phyloP scores from a whole-genome alignment of 1,140 invertebrate genomes.

The Drosophila neocordata region DNA sequence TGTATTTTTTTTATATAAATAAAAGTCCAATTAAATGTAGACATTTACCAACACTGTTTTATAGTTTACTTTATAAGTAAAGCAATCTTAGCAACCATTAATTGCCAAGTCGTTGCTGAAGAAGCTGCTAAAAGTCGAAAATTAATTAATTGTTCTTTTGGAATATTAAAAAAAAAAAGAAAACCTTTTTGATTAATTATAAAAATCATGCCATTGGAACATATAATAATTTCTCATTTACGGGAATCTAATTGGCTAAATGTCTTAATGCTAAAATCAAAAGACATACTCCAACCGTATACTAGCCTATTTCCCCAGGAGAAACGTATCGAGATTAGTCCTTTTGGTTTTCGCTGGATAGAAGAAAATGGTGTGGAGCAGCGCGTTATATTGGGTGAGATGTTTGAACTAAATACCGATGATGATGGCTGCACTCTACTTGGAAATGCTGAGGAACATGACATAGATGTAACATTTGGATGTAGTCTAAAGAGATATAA shows the following conservation, averaged over 20 bases:
- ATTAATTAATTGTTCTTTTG: neutral
- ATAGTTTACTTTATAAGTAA: too few species aligned
- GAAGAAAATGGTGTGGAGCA: conserved; percentile 38
- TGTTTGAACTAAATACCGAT: conserved; percentile 27
- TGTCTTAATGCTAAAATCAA: conserved; percentile 47
- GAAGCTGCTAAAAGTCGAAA: neutral
- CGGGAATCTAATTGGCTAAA: conserved; percentile 26
- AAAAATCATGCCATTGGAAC: conserved; percentile 44
- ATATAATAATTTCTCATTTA: conserved; percentile 32
- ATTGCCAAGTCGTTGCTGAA: neutral
- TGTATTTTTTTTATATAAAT: too few species aligned
- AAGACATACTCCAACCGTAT: conserved; percentile 10
- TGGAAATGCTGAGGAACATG: neutral
- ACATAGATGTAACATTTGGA: conserved; percentile 22
- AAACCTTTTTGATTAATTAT: neutral
- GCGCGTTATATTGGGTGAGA: conserved; percentile 26
- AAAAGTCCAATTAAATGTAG: too few species aligned
- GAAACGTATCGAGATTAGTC: conserved; percentile 20
- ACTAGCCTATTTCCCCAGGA: neutral
- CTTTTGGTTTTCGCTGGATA: conserved; percentile 34
- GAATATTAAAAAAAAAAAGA: neutral
- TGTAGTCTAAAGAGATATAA: conserved; percentile 13
- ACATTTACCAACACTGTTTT: neutral
- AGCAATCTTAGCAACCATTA: too few species aligned
- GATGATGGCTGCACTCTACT: neutral